phyloP scores from a whole-genome alignment of 1,140 invertebrate genomes.

The Melanaphis sacchari region DNA sequence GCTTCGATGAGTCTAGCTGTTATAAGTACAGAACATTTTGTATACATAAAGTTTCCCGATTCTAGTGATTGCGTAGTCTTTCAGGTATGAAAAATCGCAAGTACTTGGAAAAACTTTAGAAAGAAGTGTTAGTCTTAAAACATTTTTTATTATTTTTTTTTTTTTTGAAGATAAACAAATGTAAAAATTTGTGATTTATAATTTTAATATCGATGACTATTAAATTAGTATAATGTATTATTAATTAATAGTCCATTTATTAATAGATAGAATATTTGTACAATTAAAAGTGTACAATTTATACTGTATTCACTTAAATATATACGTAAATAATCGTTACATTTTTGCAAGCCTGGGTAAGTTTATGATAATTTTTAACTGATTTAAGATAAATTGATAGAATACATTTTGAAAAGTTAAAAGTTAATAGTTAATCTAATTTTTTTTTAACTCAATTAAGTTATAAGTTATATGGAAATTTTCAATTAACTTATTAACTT shows the following conservation, averaged over 20 bases:
- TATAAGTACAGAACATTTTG: conserved; percentile 38
- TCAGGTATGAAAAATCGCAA: conserved; percentile 41
- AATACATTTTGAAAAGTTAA: too few relatives aligned
- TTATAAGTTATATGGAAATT: too few relatives aligned
- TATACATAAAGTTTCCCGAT: conserved; percentile 40
- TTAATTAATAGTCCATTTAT: neutral
- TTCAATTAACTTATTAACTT: too few relatives aligned
- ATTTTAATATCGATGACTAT: neutral
- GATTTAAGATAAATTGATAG: too few relatives aligned
- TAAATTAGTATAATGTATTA: neutral
- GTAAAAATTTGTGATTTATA: neutral
- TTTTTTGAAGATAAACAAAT: neutral
- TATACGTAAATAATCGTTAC: neutral
- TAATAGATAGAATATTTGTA: neutral
- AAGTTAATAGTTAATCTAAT: too few relatives aligned
- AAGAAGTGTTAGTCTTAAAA: neutral
- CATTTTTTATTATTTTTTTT: neutral
- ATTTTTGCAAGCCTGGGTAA: too few relatives aligned
- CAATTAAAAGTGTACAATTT: neutral
- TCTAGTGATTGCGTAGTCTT: conserved; percentile 29
- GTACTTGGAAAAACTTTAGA: neutral
- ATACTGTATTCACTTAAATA: neutral
- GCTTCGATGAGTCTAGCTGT: conserved; percentile 12
- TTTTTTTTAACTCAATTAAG: too few relatives aligned
- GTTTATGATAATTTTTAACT: too few relatives aligned